Base-by-base conservation (phyloP, 2,797 vertebrate species). In the Apogon hyalosoma region DNA sequence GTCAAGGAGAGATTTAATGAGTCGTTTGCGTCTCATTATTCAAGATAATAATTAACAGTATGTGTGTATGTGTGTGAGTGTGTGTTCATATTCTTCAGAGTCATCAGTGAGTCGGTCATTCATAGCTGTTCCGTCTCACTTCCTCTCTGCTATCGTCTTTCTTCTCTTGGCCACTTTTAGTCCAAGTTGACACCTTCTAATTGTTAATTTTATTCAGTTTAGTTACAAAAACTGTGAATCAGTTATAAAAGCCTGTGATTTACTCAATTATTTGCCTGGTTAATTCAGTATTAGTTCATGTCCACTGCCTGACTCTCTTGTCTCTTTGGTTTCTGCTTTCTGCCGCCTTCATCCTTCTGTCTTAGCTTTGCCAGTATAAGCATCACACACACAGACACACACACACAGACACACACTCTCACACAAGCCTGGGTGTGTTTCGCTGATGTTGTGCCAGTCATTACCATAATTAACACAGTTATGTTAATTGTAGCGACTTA, bases 1-100 rank as follows among this genome's bases (percentile, higher is more conserved):
- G 87, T 91, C 90, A 91, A 90, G 88, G 88, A 83, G 87, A 90
- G 61, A 89, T 82, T 90, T 90, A 91, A 90, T 90, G 87, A 91
- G 83, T 88, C 84, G 39, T 86, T 88, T 84, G 77, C 84, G 83
- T 89, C 83, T 87, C 80, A 88, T 91, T 87, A 89, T 89, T 84
- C 71, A 42, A 58, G 67, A 74, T 80, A 79, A 85, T 90, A 90
- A 89, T 90, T 88, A 88, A 86, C 72, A 33, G 8, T 73, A 57
- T 60, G 51, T 49, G 50, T 71, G 36, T 50, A 43, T 74, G 64
- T 69, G 68, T 52, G 68, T 59, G 53, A 33, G 38, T 50, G 64
- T 72, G 74, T 63, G 62, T 64, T 7, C 65, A 47, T 60, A 14
- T 46, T 47, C 19, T 67, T 38, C 5, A 7, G 24, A 69, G 55